Evolutionary conservation across 2,113 vertebrate species (phyloP), one percentile per base, ranked within the genome.

Genomic region (Lonchura striata): DNA sequence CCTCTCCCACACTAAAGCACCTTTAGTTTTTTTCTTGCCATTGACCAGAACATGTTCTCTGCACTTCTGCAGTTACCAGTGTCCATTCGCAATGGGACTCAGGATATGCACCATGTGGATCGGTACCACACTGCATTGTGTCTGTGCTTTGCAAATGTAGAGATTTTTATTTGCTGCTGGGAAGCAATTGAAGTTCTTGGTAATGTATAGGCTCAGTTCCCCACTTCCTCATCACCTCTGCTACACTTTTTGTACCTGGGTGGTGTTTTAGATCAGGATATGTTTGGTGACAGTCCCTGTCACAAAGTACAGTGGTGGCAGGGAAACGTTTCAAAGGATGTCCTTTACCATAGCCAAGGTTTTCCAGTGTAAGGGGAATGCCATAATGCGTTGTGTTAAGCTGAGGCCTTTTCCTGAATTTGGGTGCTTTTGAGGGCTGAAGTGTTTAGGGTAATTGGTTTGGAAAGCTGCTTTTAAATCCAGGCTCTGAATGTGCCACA

Each of bases 141-240:
- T 42, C 78, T 77, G 57, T 69, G 59, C 70, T 94, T 84, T 77
- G 61, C 66, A 74, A 82, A 72, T 77, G 63, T 39, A 53, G 61
- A 82, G n/a, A 24, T 87, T 78, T 88, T 75, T 78, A 77, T 70
- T 92, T 95, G 76, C 79, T 92, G 42, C 35, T 82, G 90, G 56
- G 50, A 68, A 77, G 35, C 39, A 64, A 35, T 6, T 74, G 75
- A 82, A n/a, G 39, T 9, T 70, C 76, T 86, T 70, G 44, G 31
- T 81, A 63, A 53, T 25, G 13, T 74, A 42, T 74, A 74, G 70
- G 59, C 46, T 59, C 78, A 61, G 28, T 25, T 90, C 50, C 47
- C 44, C 35, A 50, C 25, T 79, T 74, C 15, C 21, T 54, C 23
- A 16, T 78, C 85, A 64, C 33, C 11, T 75, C 68, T 90, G 28